Base-by-base conservation (phyloP, 2,113 vertebrate genomes). In the Pyxicephalus adspersus region DNA sequence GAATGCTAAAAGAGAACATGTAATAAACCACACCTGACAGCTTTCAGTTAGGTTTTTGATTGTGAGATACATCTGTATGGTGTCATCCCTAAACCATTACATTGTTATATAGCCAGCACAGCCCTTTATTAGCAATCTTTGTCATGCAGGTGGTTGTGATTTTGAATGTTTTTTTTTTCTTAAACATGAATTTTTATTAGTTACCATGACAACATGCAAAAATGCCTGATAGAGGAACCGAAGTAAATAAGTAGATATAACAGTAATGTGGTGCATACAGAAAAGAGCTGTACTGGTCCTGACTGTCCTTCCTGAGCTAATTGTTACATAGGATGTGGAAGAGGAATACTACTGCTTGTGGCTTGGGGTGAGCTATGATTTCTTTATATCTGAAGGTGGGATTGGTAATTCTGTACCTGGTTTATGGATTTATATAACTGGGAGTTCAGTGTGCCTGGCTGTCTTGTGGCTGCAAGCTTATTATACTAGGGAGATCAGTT, bases 191-290 rank as follows among this genome's bases (percentile, higher is more conserved):
- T 87, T 92, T 90, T 86, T 85, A 54, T 76, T 65, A 45, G 92
- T 94, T 93, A 89, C 93, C 86, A 91, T 94, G 92, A 89, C 83
- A 92, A 94, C 92, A 80, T 72, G 58, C 0, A 83, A 83, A 73
- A 84, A 85, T 85, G 86, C 83, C 88, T 88, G 84, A 86, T 87
- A 87, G 85, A 86, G 85, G 85, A 89, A 86, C 85, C 71, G 25
- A 84, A 86, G 70, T 85, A 88, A 38, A 20, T 17, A 72, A 83
- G 83, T 0, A 11, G 85, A 67, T 23, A 0, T 55, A 55, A 80
- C 5, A 0, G 87, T 84, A 85, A 50, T 86, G 83, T 79, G 84
- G 74, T 20, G 22, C 5, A 0, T 54, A 63, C 51, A 74, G 85
- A 63, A 88, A 74, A 68, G 38, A 9, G 85, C n/a, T 60, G 23